These are phyloP conservation scores for Thamnophis sirtalis DNA, from an alignment of 2,113 vertebrate species.

Conservation along the genomic window DNA sequence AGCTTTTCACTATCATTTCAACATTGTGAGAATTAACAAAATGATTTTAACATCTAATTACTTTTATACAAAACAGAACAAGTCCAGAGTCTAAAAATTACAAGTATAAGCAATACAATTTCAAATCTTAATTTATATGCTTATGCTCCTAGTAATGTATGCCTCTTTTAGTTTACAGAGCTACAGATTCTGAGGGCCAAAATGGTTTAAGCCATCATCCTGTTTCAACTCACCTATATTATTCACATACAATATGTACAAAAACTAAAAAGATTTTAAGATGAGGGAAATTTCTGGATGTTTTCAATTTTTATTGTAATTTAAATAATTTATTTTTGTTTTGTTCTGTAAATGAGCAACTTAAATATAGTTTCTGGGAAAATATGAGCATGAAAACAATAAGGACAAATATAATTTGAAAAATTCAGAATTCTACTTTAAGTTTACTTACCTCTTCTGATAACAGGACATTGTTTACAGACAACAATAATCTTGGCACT, in stretches of 20 bases:
- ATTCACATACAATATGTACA: background rate
- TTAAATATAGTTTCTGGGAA: background rate
- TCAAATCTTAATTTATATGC: background rate
- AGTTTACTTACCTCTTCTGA: conserved; percentile 85
- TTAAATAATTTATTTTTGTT: background rate
- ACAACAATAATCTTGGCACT: conserved; percentile 87
- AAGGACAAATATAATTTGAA: background rate
- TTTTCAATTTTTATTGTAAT: background rate
- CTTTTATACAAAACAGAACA: background rate
- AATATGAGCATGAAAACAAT: background rate
- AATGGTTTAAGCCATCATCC: background rate
- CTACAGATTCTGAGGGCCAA: background rate
- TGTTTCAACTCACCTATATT: background rate
- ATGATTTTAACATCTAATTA: background rate
- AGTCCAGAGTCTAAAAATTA: background rate
- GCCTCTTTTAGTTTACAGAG: background rate
- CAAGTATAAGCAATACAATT: background rate
- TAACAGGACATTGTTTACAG: conserved; percentile 91
- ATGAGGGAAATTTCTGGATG: background rate
- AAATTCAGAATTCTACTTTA: background rate
- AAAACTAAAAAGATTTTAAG: background rate
- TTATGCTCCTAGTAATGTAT: background rate
- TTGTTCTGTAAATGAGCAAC: background rate
- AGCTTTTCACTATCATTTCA: background rate
- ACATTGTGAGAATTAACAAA: background rate